Base-by-base conservation (phyloP, 2,888 invertebrate species). In the Nemurella pictetii region DNA sequence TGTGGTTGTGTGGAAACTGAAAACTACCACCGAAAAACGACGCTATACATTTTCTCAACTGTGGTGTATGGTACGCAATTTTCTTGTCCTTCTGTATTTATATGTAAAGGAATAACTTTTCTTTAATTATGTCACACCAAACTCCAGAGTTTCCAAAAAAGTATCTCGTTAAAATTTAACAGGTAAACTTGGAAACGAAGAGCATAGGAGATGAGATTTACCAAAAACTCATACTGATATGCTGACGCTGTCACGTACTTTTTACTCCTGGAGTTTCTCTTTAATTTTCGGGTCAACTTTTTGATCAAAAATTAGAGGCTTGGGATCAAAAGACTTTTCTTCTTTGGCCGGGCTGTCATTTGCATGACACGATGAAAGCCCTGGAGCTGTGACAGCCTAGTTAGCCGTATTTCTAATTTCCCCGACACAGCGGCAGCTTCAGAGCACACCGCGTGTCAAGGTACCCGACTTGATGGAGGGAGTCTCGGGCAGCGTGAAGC, bases 281-380 rank as follows among this genome's bases (percentile, higher is more conserved):
- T 35, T 26, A 29, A 26, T 82, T 83, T 74, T 80, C 83, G 83
- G 80, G 83, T 78, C 85, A 86, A 85, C 84, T 87, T 87, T 86
- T 84, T 85, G 87, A 87, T 88, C 87, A 88, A 87, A 88, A 87
- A 88, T 88, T 88, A 88, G 87, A 88, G 87, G 86, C 87, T 87
- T 87, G 88, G 55, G 88, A 88, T 88, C 88, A 88, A 88, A 88
- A 87, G 87, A 87, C 87, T 86, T 87, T 86, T 85, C 86, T 87
- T 84, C 55, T 55, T 55, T 55, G 55, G 55, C 55, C 87, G 84
- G 86, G 86, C 87, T 87, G 87, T 87, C 87, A 87, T 86, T 84
- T 84, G 80, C 87, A 87, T 82, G 72, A 29, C 29, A 28, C 35
- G 35, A 28, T 26, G 81, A 35, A 35, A 35, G n/a, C 26, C 82